Conservation (phyloP, 2,888 invertebrate species). For the Empis stercorea region DNA sequence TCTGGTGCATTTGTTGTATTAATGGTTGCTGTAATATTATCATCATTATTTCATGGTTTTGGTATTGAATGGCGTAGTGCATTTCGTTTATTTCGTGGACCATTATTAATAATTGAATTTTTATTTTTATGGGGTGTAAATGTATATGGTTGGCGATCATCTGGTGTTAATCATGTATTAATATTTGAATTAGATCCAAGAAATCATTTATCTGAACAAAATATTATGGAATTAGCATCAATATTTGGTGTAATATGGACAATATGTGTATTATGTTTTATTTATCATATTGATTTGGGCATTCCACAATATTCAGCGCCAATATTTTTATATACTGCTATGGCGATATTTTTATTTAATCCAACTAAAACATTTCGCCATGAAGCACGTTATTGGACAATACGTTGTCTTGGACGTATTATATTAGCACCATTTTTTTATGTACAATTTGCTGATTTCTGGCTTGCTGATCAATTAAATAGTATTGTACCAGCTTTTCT, state of each 20-base stretch:
- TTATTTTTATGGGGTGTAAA: slow-evolving; percentile 68
- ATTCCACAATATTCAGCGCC: slow-evolving; percentile 70
- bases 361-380: slow-evolving; percentile 63
- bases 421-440: slow-evolving; percentile 61
- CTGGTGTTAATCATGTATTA: slow-evolving; percentile 71
- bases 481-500: slow-evolving; percentile 61
- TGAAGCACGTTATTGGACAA: slow-evolving; percentile 64
- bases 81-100: slow-evolving; percentile 65
- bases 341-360: slow-evolving; percentile 59
- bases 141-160: slow-evolving; percentile 69
- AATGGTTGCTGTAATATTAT: slow-evolving; percentile 54
- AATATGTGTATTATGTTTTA: slow-evolving; percentile 50
- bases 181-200: slow-evolving; percentile 73
- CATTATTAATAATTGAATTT: slow-evolving; percentile 61
- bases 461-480: slow-evolving; percentile 75
- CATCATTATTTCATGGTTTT: slow-evolving; percentile 42
- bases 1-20: slow-evolving; percentile 70
- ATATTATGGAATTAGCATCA: slow-evolving; percentile 62
- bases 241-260: slow-evolving; percentile 68
- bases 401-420: slow-evolving; percentile 43
- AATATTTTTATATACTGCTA: slow-evolving; percentile 51
- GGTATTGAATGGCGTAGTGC: slow-evolving; percentile 52
- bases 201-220: slow-evolving; percentile 62
- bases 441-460: slow-evolving; percentile 74
- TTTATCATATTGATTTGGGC: slow-evolving; percentile 48